Conservation (phyloP, 2,888 invertebrate species). For the Cremastinae sp. region DNA sequence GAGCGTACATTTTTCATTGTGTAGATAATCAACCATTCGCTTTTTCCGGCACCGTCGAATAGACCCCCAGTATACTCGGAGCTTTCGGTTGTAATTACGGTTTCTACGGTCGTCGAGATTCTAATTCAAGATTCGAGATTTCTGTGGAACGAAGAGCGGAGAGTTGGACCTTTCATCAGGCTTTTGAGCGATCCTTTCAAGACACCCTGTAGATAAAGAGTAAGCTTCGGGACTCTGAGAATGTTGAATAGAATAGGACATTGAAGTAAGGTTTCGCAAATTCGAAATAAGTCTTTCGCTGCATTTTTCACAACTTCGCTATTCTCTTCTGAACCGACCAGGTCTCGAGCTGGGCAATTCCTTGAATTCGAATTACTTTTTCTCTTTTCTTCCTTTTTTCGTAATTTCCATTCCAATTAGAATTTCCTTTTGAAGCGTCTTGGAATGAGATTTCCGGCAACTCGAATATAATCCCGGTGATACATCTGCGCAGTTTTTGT, state of each 20-base stretch:
- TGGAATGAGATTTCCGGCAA: not conserved
- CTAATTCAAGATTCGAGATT: too few species aligned
- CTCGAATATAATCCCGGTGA: not conserved
- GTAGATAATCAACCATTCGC: too few species aligned
- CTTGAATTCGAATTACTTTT: slow-evolving; percentile 36
- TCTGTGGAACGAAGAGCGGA: slow-evolving; percentile 52
- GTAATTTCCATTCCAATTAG: slow-evolving; percentile 46
- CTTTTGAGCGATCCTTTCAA: too few species aligned
- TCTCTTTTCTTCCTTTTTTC: slow-evolving; percentile 17
- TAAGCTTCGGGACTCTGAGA: slow-evolving; percentile 32
- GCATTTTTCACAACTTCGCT: slow-evolving; percentile 13
- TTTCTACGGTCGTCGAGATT: slow-evolving; percentile 11
- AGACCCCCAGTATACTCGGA: too few species aligned
- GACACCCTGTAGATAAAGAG: slow-evolving; percentile 4
- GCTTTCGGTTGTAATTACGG: too few species aligned
- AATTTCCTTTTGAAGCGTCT: slow-evolving; percentile 34
- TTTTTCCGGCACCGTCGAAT: too few species aligned
- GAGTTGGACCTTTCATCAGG: slow-evolving; percentile 4
- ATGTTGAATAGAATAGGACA: slow-evolving; percentile 44
- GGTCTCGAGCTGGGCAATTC: slow-evolving; percentile 17
- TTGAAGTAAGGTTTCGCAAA: slow-evolving; percentile 37
- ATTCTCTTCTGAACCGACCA: slow-evolving; percentile 24
- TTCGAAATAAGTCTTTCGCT: slow-evolving; percentile 39
- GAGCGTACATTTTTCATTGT: too few species aligned
- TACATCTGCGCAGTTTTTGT: slow-evolving; percentile 2